Evolutionary conservation across 2,888 invertebrate species (phyloP).

Genomic region (Allygus modestus): DNA sequence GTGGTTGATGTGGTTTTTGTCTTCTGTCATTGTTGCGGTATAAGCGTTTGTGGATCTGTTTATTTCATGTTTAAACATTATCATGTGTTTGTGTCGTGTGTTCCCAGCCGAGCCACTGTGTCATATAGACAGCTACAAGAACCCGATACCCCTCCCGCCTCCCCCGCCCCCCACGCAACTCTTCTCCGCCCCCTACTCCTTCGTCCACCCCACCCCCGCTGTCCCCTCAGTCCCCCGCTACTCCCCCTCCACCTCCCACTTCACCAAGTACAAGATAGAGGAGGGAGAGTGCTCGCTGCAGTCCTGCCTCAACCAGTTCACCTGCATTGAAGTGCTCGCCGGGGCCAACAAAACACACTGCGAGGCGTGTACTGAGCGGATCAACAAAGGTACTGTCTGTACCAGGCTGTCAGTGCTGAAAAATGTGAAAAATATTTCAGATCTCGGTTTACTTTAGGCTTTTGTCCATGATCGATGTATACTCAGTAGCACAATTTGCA

Average conservation of each 20-base stretch:
- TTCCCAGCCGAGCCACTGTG: neutral
- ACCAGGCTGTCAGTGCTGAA: slow-evolving; percentile 41
- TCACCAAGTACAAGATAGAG: slow-evolving; percentile 83
- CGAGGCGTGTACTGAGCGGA: slow-evolving; percentile 90
- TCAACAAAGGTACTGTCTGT: slow-evolving; percentile 75
- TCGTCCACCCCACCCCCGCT: neutral
- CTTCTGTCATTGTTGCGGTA: no score
- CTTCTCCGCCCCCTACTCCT: slow-evolving; percentile 17
- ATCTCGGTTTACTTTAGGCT: no score
- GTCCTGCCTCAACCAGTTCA: slow-evolving; percentile 95
- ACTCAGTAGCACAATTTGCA: no score
- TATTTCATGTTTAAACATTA: no score
- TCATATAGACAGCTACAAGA: neutral
- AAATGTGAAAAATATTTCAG: no score
- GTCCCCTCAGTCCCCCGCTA: neutral
- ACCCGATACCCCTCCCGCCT: slow-evolving; percentile 30
- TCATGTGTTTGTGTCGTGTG: no score
- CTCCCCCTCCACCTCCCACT: slow-evolving; percentile 4
- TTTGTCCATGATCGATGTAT: no score
- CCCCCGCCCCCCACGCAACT: slow-evolving; percentile 18
- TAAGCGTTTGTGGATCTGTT: no score
- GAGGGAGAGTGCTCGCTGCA: slow-evolving; percentile 91
- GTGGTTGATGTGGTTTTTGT: no score
- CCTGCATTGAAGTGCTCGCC: slow-evolving; percentile 91
- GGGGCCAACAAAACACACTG: slow-evolving; percentile 97